Percentiles rank a stretch among this genome's conserved stretches.
phyloP scores from a whole-genome alignment of 2,113 vertebrate species.

The Anarrhichthys ocellatus region DNA sequence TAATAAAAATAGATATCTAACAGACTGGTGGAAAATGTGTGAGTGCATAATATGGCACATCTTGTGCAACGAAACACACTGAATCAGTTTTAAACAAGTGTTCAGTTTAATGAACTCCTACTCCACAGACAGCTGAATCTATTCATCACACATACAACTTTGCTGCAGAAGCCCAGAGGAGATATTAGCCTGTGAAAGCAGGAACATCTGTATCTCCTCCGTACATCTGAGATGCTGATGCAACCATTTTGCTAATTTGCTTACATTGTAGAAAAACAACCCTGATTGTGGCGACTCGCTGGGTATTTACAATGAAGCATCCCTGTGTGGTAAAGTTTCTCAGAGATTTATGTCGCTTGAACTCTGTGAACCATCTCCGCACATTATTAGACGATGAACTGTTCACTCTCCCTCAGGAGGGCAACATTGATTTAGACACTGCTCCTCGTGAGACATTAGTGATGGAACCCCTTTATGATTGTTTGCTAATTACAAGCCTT shows the following conservation, averaged over 20 bases:
- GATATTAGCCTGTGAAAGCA: constrained; percentile 47
- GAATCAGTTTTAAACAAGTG: constrained; percentile 19
- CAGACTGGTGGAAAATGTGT: not conserved
- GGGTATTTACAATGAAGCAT: constrained; percentile 31
- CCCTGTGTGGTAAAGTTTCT: constrained; percentile 19
- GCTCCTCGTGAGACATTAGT: constrained; percentile 36
- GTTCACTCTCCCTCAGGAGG: constrained; percentile 7
- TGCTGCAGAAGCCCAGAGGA: constrained; percentile 35
- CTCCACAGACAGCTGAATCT: constrained; percentile 22
- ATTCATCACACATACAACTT: constrained; percentile 41
- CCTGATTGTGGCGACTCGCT: constrained; percentile 10
- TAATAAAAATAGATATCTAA: not conserved
- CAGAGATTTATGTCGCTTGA: constrained; percentile 25
- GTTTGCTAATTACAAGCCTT: constrained; percentile 21
- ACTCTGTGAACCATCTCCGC: constrained; percentile 21
- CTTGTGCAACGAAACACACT: not conserved
- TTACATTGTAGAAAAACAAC: constrained; percentile 48
- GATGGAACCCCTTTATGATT: constrained; percentile 7
- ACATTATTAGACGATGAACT: constrained; percentile 9
- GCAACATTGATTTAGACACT: constrained; percentile 23
- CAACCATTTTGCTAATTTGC: constrained; percentile 55
- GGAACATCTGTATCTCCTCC: constrained; percentile 59
- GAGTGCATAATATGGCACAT: not conserved
- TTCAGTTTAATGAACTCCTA: constrained; percentile 6
- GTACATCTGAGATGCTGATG: constrained; percentile 57